Conservation (phyloP, 2,797 vertebrate species). For the Loris lydekkerianus region DNA sequence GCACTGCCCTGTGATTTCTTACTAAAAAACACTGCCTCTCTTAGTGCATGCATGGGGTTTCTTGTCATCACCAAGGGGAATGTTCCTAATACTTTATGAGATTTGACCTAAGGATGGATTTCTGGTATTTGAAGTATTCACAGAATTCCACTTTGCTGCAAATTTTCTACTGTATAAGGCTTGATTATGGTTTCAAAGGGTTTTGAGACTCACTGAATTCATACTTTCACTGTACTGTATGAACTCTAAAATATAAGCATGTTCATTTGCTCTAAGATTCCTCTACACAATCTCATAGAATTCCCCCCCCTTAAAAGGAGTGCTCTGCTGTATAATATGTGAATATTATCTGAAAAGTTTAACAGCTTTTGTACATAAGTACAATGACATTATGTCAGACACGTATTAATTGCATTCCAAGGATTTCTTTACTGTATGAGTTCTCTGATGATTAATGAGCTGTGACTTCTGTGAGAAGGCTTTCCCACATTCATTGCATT, state of each 20-base stretch:
- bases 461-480: slow-evolving; percentile 80
- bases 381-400: neutral
- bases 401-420: neutral
- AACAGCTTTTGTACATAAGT: neutral
- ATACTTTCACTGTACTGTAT: neutral
- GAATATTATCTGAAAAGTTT: neutral
- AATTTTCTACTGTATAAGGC: neutral
- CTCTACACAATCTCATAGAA: neutral
- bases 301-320: neutral
- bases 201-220: neutral
- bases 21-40: neutral
- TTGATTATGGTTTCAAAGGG: neutral
- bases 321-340: neutral
- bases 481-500: slow-evolving; percentile 71
- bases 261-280: neutral
- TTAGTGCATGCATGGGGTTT: neutral
- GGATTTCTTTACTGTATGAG: slow-evolving; percentile 62
- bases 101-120: neutral
- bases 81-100: neutral
- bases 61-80: neutral
- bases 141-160: neutral
- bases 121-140: neutral
- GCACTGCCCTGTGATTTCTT: neutral
- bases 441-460: slow-evolving; percentile 80
- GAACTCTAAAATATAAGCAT: neutral